Percentiles rank a stretch among this genome's conserved stretches.
Evolutionary conservation across 2,888 invertebrate species (phyloP).

Genomic region (Perizoma flavofasciatum): DNA sequence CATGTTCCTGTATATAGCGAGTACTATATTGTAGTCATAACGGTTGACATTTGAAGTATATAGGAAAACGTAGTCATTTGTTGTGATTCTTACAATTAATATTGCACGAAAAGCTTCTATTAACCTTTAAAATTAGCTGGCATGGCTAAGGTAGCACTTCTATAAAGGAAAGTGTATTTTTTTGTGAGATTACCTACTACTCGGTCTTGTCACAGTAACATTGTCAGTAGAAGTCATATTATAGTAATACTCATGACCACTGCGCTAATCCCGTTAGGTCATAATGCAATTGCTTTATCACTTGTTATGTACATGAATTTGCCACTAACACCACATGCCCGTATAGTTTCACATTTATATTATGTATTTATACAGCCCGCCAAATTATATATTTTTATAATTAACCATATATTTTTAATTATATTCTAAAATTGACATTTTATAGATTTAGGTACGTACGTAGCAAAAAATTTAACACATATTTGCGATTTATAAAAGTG

Average conservation of each 20-base stretch:
- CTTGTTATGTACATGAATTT: constrained; percentile 60
- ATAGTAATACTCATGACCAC: constrained; percentile 32
- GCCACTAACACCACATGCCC: constrained; percentile 68
- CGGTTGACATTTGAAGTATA: constrained; percentile 34
- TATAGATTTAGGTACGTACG: constrained; percentile 60
- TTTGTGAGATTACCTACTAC: constrained; percentile 14
- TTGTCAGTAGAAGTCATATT: constrained; percentile 29
- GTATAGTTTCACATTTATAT: constrained; percentile 54
- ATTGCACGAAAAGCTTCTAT: constrained; percentile 41
- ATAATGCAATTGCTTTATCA: constrained; percentile 35
- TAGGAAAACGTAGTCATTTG: constrained; percentile 37
- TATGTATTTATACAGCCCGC: constrained; percentile 69
- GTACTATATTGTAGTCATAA: constrained; percentile 34
- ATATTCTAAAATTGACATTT: constrained; percentile 74
- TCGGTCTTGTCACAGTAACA: constrained; percentile 17
- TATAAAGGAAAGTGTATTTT: constrained; percentile 23
- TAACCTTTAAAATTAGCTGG: constrained; percentile 40
- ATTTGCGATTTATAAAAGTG: constrained; percentile 59
- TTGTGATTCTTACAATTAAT: constrained; percentile 38
- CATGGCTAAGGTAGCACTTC: constrained; percentile 37
- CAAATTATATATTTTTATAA: constrained; percentile 75
- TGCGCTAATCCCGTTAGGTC: constrained; percentile 32
- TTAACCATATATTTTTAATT: constrained; percentile 58
- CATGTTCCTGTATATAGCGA: constrained; percentile 70
- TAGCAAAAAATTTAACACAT: constrained; percentile 48